phyloP scores from a whole-genome alignment of 2,113 vertebrate genomes.

The Lichenostomus cassidix region DNA sequence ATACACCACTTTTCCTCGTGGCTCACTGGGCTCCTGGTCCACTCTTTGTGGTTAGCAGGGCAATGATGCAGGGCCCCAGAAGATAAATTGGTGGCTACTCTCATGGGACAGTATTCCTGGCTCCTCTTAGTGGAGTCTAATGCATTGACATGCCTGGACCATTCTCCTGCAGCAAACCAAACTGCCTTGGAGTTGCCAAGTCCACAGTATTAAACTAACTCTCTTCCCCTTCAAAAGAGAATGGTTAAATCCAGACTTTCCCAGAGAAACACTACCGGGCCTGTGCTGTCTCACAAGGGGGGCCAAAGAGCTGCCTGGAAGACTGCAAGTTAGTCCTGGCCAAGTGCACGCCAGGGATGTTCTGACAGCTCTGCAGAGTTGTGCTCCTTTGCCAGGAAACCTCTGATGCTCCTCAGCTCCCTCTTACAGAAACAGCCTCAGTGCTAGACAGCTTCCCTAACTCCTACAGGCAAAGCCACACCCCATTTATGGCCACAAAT shows the following conservation, averaged over 20 bases:
- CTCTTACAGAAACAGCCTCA: neutral
- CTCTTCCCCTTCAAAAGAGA: neutral
- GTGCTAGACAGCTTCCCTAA: neutral
- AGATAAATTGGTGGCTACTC: neutral
- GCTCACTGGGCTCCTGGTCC: neutral
- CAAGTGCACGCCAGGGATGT: neutral
- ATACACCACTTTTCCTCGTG: neutral
- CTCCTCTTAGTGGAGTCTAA: neutral
- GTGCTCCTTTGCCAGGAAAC: neutral
- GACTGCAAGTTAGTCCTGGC: neutral
- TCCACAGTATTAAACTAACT: neutral
- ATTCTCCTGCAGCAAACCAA: neutral
- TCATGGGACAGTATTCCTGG: neutral
- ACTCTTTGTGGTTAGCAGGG: neutral
- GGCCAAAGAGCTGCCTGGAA: neutral
- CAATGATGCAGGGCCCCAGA: neutral
- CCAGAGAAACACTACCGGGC: neutral
- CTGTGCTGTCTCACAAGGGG: neutral
- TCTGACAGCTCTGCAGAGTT: neutral
- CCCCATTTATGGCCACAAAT: neutral
- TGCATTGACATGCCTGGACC: neutral
- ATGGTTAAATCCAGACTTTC: neutral
- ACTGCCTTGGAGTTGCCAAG: neutral
- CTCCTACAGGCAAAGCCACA: neutral
- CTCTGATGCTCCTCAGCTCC: neutral